Conservation (phyloP, 2,797 vertebrate species). For the Acipenser oxyrinchus region DNA sequence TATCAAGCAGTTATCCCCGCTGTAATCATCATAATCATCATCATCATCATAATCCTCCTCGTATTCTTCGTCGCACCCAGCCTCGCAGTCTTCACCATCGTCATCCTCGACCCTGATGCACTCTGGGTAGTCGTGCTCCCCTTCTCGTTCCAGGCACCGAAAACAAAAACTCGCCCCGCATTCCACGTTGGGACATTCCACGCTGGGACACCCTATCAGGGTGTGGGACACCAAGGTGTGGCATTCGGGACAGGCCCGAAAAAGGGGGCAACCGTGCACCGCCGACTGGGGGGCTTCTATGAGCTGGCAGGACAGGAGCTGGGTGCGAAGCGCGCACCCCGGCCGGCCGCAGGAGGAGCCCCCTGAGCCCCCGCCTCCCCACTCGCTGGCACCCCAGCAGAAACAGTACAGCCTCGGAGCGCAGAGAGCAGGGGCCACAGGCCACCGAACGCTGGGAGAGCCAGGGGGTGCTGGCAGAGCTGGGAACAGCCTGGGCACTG, state of each 20-base stretch:
- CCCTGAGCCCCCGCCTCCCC: background rate
- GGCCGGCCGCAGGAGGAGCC: background rate
- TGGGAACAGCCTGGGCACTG: background rate
- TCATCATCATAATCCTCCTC: background rate
- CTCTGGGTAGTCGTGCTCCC: background rate
- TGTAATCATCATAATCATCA: background rate
- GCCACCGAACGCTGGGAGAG: background rate
- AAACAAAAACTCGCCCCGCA: background rate
- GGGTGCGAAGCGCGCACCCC: background rate
- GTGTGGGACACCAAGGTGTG: background rate
- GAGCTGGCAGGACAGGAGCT: background rate
- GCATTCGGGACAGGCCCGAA: conserved; percentile 6
- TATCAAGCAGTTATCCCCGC: background rate
- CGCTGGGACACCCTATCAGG: background rate
- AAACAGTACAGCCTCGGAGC: background rate
- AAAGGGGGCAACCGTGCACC: background rate
- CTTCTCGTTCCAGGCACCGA: background rate
- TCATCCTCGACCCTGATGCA: background rate
- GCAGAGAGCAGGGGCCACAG: conserved; percentile 1
- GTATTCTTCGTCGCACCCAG: background rate
- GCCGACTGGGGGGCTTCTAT: background rate
- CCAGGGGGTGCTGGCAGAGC: background rate
- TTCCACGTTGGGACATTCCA: background rate
- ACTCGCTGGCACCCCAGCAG: conserved; percentile 7
- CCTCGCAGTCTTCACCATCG: background rate